Conservation (phyloP, 2,888 invertebrate genomes). For the Fragum sueziense region DNA sequence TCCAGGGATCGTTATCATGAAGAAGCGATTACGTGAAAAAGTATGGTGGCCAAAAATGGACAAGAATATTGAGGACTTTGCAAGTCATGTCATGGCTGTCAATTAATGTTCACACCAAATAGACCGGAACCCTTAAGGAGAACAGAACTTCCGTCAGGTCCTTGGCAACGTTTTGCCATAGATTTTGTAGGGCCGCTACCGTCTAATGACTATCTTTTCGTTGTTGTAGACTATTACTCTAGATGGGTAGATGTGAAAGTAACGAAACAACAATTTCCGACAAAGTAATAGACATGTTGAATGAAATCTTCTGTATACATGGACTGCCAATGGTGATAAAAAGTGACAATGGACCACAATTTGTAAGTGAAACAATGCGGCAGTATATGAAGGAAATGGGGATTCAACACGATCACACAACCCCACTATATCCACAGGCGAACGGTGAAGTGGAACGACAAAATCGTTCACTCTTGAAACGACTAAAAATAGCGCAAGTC, state of each 20-base stretch:
- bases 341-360: slow-evolving; percentile 58
- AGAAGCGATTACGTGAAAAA: slow-evolving; percentile 25
- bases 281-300: slow-evolving; percentile 39
- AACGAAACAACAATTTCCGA: background rate
- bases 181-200: background rate
- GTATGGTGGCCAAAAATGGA: slow-evolving; percentile 52
- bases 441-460: slow-evolving; percentile 61
- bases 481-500: slow-evolving; percentile 52
- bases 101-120: slow-evolving; percentile 16
- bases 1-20: background rate
- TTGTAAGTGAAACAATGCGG: slow-evolving; percentile 39
- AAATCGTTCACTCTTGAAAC: slow-evolving; percentile 60
- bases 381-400: slow-evolving; percentile 42
- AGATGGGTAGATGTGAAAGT: background rate
- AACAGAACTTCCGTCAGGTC: slow-evolving; percentile 43
- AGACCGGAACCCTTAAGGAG: slow-evolving; percentile 45
- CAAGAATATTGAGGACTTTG: slow-evolving; percentile 45
- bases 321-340: slow-evolving; percentile 50
- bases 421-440: slow-evolving; percentile 54
- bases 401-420: slow-evolving; percentile 37
- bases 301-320: slow-evolving; percentile 47
- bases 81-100: slow-evolving; percentile 50
- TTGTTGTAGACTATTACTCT: background rate
- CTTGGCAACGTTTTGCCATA: slow-evolving; percentile 56
- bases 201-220: background rate